Evolutionary conservation across 2,888 invertebrate genomes (phyloP).

Genomic region (Lithophane socia): DNA sequence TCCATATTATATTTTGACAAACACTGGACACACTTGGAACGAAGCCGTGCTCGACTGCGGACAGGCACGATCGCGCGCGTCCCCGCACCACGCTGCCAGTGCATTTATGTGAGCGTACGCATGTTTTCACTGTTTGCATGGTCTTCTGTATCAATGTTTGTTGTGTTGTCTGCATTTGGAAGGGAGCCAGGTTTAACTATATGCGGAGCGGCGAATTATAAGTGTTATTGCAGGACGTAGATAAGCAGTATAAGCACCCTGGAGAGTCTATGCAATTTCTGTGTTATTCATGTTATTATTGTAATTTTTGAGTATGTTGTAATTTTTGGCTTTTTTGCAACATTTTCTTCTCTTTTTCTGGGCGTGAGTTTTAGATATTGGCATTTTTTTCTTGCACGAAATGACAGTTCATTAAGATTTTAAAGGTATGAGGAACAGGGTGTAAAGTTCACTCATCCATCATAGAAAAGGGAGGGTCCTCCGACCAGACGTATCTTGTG

Average conservation of each 20-base stretch:
- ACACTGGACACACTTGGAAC: too few species aligned
- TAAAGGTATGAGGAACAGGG: too few species aligned
- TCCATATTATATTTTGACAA: too few species aligned
- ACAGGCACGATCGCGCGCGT: too few species aligned
- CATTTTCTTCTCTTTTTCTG: background rate
- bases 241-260: constrained; percentile 25
- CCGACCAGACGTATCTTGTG: too few species aligned
- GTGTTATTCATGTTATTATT: background rate
- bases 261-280: constrained; percentile 37
- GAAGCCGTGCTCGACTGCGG: too few species aligned
- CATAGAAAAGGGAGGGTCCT: too few species aligned
- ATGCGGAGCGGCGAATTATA: constrained; percentile 37
- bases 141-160: background rate
- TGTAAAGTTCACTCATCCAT: too few species aligned
- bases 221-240: constrained; percentile 45
- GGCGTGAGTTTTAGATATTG: background rate
- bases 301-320: too few species aligned
- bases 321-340: background rate
- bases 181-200: constrained; percentile 48
- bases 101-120: background rate
- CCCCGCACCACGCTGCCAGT: too few species aligned
- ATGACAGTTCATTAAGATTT: too few species aligned
- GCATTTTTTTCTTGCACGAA: background rate
- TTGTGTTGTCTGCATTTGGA: constrained; percentile 24
- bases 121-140: background rate